Base-by-base conservation (phyloP, 2,113 vertebrate genomes). In the Alouatta palliata region DNA sequence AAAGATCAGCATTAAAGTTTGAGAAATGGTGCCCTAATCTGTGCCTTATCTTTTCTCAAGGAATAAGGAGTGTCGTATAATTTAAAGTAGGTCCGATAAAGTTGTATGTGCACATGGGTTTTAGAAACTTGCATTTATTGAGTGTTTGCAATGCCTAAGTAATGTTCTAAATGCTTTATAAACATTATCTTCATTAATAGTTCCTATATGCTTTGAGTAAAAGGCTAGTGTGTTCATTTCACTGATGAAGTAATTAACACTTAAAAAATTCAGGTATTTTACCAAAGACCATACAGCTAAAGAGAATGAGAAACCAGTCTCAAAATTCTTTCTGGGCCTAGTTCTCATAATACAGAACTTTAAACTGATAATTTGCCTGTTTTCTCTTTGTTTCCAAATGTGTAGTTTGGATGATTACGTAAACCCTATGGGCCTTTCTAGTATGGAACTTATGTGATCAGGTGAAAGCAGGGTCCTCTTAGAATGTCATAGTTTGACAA, bases 71-170 rank as follows among this genome's bases (percentile, higher is more conserved):
- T 3, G 16, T 32, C 8, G 30, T 43, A 64, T 45, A 70, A 64
- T 71, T 47, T 94, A 81, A 91, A 43, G 1, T 45, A 43, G 56
- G 16, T 61, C 40, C 47, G n/a, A 81, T 52, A 92, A 93, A 80
- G 8, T 27, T 87, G 17, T 49, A 0, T 66, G 27, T 27, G 13
- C 37, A 71, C 16, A 17, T 79, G 40, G 54, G 6, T 94, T 85
- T 91, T 76, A 82, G n/a, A 47, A 92, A 45, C 32, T 92, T 81
- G 17, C 5, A 37, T 79, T 86, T 92, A 56, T 43, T 81, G 68
- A 56, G 43, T 71, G 3, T 85, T 87, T 68, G 52, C 8, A 83
- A 40, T 84, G 20, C 6, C 35, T 32, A 47, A 2, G 1, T 80
- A 82, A 81, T 54, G 2, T 79, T 96, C 52, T 68, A 83, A 76